phyloP scores from a whole-genome alignment of 2,888 invertebrate species.

The Leucophenga montana region DNA sequence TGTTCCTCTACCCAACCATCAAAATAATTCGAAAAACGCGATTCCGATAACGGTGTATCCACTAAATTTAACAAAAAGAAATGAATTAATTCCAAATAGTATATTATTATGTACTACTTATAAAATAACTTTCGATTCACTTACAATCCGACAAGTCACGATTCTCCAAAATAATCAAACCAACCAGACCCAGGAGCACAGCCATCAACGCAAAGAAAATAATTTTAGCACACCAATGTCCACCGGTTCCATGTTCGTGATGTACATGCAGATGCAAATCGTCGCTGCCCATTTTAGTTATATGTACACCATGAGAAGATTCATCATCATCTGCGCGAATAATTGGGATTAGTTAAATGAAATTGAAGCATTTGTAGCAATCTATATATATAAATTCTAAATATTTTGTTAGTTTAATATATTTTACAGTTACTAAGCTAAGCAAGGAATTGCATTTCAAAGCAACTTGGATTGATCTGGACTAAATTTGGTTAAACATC shows the following conservation, averaged over 20 bases:
- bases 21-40: slow-evolving; percentile 82
- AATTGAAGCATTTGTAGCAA: too few relatives aligned
- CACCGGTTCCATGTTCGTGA: slow-evolving; percentile 84
- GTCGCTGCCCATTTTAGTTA: slow-evolving; percentile 75
- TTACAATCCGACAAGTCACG: slow-evolving; percentile 85
- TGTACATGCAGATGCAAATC: slow-evolving; percentile 86
- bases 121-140: slow-evolving; percentile 61
- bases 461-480: slow-evolving; percentile 13
- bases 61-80: slow-evolving; percentile 70
- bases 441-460: background rate
- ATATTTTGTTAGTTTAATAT: background rate
- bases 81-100: background rate
- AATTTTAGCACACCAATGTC: slow-evolving; percentile 88
- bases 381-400: background rate
- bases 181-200: slow-evolving; percentile 82
- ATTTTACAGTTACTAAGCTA: background rate
- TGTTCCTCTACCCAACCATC: slow-evolving; percentile 82
- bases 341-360: slow-evolving; percentile 39
- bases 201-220: slow-evolving; percentile 85
- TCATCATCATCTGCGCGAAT: slow-evolving; percentile 67
- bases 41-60: slow-evolving; percentile 78
- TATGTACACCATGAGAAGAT: slow-evolving; percentile 71
- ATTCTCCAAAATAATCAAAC: slow-evolving; percentile 85
- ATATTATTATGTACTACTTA: background rate
- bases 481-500: slow-evolving; percentile 1